Conservation (phyloP, 2,113 vertebrate species). For the Pitta sordida region DNA sequence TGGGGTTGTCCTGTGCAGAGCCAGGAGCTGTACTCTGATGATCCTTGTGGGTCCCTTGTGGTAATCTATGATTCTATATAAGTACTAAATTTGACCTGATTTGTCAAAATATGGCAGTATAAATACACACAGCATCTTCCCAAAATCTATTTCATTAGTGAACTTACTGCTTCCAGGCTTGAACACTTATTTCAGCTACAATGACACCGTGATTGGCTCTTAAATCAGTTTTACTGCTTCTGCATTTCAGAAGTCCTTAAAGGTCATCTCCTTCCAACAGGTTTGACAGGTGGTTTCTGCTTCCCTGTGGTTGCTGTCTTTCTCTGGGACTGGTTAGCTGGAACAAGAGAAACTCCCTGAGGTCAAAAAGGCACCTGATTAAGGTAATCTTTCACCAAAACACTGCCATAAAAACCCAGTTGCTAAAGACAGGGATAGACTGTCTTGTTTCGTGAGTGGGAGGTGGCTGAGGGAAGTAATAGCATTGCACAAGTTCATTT, state of each 20-base stretch:
- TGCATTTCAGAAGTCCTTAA: background rate
- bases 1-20: background rate
- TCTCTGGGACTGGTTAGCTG: conserved; percentile 62
- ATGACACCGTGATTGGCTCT: background rate
- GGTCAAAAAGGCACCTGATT: conserved; percentile 1
- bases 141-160: background rate
- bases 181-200: background rate
- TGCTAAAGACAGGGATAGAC: background rate
- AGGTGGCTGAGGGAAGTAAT: background rate
- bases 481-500: background rate
- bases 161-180: background rate
- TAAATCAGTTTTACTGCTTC: background rate
- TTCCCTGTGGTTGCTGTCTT: conserved; percentile 30
- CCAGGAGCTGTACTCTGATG: background rate
- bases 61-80: background rate
- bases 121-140: background rate
- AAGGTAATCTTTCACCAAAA: background rate
- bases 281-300: conserved; percentile 30
- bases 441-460: background rate
- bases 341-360: background rate
- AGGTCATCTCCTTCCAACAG: too few species aligned
- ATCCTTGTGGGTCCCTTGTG: background rate
- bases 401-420: background rate
- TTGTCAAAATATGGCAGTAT: background rate
- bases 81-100: background rate